Percentiles rank a stretch among this genome's conserved stretches.
Conservation (phyloP, 2,888 invertebrate species). For the Sinelater perroti region DNA sequence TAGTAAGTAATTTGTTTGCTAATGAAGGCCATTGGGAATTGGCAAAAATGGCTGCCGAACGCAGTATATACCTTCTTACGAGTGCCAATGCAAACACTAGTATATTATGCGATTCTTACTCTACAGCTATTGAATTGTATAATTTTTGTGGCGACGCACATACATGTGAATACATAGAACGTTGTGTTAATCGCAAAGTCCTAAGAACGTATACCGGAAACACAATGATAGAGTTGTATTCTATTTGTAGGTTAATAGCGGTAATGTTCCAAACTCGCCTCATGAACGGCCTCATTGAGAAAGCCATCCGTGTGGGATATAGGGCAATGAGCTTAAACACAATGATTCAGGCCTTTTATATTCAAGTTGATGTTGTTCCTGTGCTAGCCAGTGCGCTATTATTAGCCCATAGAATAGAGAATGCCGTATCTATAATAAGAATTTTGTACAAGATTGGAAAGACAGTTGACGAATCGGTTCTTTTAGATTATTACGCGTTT, state of each 20-base stretch:
- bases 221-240: conserved; percentile 61
- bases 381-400: conserved; percentile 62
- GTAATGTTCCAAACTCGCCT: conserved; percentile 61
- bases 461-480: conserved; percentile 51
- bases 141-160: conserved; percentile 59
- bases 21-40: conserved; percentile 48
- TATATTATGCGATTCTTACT: conserved; percentile 62
- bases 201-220: conserved; percentile 52
- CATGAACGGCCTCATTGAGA: conserved; percentile 56
- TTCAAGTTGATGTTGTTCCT: conserved; percentile 62
- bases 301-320: conserved; percentile 60
- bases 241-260: conserved; percentile 62
- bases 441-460: conserved; percentile 52
- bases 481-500: conserved; percentile 66
- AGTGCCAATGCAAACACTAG: conserved; percentile 57
- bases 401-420: conserved; percentile 61
- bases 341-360: conserved; percentile 59
- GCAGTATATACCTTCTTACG: conserved; percentile 39
- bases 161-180: conserved; percentile 58
- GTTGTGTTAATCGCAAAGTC: conserved; percentile 46
- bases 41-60: conserved; percentile 47
- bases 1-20: conserved; percentile 44
- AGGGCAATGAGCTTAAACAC: conserved; percentile 61
- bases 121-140: conserved; percentile 63
- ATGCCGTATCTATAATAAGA: conserved; percentile 63